Evolutionary conservation across 2,797 vertebrate species (phyloP).

Genomic region (Pithecia hirsuta): DNA sequence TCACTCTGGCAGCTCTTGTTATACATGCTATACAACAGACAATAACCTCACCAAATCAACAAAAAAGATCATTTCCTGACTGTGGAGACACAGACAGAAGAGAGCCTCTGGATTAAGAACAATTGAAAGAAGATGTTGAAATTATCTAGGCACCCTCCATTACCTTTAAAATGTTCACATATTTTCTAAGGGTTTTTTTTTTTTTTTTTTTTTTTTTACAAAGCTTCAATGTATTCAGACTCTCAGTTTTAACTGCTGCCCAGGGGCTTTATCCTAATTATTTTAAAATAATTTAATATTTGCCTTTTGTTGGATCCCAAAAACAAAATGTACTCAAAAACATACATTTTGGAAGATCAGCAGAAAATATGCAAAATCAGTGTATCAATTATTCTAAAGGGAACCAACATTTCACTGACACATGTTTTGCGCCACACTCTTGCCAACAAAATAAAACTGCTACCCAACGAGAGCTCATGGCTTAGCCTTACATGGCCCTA

Average conservation of each 20-base stretch:
- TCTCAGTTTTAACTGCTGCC: background rate
- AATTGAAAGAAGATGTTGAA: background rate
- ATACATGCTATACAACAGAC: background rate
- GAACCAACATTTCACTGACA: background rate
- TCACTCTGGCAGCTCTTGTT: background rate
- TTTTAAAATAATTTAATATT: background rate
- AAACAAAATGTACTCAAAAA: background rate
- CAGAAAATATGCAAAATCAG: conserved; percentile 31
- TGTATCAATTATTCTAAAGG: background rate
- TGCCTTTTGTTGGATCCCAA: background rate
- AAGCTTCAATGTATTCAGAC: background rate
- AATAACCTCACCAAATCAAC: background rate
- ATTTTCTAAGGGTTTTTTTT: background rate
- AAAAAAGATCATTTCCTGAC: background rate
- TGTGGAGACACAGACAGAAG: background rate
- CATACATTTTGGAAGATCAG: background rate
- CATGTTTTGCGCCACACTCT: background rate
- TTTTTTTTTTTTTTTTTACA: background rate
- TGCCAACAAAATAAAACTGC: background rate
- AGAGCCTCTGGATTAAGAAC: background rate
- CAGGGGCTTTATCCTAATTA: background rate
- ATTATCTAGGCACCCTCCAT: background rate
- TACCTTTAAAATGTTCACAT: background rate
- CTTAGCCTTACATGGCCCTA: background rate
- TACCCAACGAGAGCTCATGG: background rate